Evolutionary conservation across 2,888 invertebrate genomes (phyloP), one percentile per base, ranked within the genome.

Genomic region (Microctonus hyperodae): DNA sequence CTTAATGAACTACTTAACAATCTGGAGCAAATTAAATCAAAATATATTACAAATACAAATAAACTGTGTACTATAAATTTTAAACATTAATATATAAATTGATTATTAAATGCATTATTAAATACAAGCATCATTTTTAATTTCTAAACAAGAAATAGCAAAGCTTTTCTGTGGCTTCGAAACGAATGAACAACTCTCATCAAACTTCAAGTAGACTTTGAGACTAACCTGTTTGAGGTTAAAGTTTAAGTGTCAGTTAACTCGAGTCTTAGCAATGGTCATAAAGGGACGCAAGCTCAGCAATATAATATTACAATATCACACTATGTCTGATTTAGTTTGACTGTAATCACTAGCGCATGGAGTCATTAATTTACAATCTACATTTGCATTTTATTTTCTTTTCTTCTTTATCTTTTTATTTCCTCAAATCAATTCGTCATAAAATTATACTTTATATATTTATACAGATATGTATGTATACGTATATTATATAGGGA

Each of bases 1-100:
- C 65, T 69, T 58, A 65, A 65, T 51, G 58, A 65, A 51, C 64
- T 59, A 13, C 53, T 33, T 53, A 53, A 65, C 53, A 53, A 53
- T 37, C 51, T 53, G 53, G 56, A 59, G 59, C 48, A 53, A 65
- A 65, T 44, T 59, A 53, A 53, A n/a, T n/a, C n/a, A n/a, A 25
- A 65, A 59, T 65, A 53, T 60, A 56, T 65, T 28, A 3, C 7
- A 28, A 28, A 65, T 53, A 60, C 22, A 35, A 13, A 9, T 37
- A 37, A 23, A 58, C 22, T 22, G 11, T 22, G 13, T 20, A 6
- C 2, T n/a, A n/a, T 4, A 37, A 16, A 20, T 20, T 20, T 16
- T 20, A 7, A 16, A n/a, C n/a, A n/a, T 16, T 16, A 9, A 1
- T 20, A 9, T 16, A 5, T 5, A n/a, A n/a, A n/a, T n/a, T n/a